phyloP scores from a whole-genome alignment of 2,113 vertebrate species.

The Xiphophorus couchianus region DNA sequence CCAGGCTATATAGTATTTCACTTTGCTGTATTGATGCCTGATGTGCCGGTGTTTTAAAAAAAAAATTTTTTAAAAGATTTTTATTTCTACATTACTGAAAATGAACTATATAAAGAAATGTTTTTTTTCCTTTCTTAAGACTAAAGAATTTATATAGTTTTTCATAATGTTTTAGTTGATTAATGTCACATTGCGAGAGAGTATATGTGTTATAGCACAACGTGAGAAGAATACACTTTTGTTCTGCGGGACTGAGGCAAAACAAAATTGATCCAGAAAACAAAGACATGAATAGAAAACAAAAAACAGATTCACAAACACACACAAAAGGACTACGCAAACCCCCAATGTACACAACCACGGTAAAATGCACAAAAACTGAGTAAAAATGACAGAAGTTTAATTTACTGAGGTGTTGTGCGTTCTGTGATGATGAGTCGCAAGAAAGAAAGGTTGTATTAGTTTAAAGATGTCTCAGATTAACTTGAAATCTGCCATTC shows the following conservation, averaged over 20 bases:
- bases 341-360: background rate
- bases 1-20: conserved; percentile 10
- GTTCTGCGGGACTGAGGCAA: background rate
- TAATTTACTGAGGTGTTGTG: too few relatives aligned
- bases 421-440: too few relatives aligned
- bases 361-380: background rate
- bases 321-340: background rate
- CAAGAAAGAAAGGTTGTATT: too few relatives aligned
- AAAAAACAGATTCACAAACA: background rate
- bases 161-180: background rate
- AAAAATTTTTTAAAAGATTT: background rate
- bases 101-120: background rate
- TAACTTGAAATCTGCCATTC: too few relatives aligned
- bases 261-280: background rate
- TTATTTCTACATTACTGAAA: background rate
- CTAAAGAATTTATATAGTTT: background rate
- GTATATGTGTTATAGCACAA: background rate
- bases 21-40: background rate
- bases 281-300: too few relatives aligned
- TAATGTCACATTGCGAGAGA: background rate
- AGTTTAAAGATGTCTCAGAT: too few relatives aligned
- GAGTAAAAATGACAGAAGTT: too few relatives aligned
- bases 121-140: background rate
- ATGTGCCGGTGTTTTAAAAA: too few relatives aligned
- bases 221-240: background rate